phyloP scores from a whole-genome alignment of 2,113 vertebrate genomes.

The Martes martes region DNA sequence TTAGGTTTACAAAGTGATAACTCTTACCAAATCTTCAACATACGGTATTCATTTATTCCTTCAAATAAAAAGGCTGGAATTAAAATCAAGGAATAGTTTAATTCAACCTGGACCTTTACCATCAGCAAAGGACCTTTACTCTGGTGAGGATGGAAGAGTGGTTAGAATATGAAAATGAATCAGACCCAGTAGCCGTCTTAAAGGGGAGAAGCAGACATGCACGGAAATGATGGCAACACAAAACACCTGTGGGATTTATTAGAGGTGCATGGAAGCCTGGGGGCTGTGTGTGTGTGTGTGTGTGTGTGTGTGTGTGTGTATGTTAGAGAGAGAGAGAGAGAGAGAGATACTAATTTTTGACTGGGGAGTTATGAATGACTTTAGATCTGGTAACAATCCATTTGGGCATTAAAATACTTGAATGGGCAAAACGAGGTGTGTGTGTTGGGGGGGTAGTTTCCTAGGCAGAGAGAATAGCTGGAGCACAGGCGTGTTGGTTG shows the following conservation, averaged over 20 bases:
- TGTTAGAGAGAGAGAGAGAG: not conserved
- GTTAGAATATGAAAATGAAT: slow-evolving; percentile 24
- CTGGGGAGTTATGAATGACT: slow-evolving; percentile 11
- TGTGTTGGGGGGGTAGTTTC: not conserved
- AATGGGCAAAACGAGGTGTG: not conserved
- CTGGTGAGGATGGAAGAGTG: not conserved
- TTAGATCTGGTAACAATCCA: not conserved
- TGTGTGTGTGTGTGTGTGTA: not conserved
- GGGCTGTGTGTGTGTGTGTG: not conserved
- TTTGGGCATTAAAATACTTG: slow-evolving; percentile 36
- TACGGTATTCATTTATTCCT: not conserved
- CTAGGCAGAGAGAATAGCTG: not conserved
- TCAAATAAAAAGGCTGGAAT: slow-evolving; percentile 1
- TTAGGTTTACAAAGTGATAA: not conserved
- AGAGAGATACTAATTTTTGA: slow-evolving; percentile 16
- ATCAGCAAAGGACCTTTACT: not conserved
- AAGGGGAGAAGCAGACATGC: slow-evolving; percentile 27
- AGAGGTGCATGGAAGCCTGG: not conserved
- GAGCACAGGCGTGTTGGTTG: not conserved
- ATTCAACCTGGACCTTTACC: not conserved
- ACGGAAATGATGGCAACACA: slow-evolving; percentile 19
- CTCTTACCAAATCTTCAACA: not conserved
- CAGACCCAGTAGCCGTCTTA: not conserved
- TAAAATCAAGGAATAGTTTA: not conserved
- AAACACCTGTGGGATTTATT: slow-evolving; percentile 51